Conservation (phyloP, 2,888 invertebrate species). For the Cerceris ruficornis region DNA sequence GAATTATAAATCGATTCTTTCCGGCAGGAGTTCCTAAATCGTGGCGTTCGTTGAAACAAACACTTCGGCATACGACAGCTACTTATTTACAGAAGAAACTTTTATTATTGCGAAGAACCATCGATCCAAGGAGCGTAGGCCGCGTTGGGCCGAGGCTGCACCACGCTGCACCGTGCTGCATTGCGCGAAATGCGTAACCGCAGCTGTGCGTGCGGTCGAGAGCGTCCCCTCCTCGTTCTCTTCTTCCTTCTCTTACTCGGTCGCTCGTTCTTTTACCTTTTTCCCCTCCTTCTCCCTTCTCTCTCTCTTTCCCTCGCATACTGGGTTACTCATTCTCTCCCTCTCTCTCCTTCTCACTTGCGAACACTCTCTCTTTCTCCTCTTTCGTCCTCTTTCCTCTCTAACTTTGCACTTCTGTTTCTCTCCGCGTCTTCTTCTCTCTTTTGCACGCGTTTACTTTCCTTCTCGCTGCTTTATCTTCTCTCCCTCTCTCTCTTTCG, state of each 20-base stretch:
- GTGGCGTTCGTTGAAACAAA: background rate
- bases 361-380: too few species aligned
- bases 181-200: slow-evolving; percentile 80
- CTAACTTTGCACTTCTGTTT: too few species aligned
- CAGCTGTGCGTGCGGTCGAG: slow-evolving; percentile 78
- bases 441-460: too few species aligned
- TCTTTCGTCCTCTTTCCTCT: too few species aligned
- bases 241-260: slow-evolving; percentile 25
- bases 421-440: too few species aligned
- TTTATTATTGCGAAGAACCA: slow-evolving; percentile 25
- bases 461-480: too few species aligned
- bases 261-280: slow-evolving; percentile 35
- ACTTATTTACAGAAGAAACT: slow-evolving; percentile 1
- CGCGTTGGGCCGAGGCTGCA: slow-evolving; percentile 12
- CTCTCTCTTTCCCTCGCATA: slow-evolving; percentile 6
- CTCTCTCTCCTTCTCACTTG: too few species aligned
- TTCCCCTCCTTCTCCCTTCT: slow-evolving; percentile 28
- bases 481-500: too few species aligned
- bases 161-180: slow-evolving; percentile 71
- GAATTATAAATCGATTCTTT: too few species aligned
- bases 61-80: background rate
- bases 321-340: too few species aligned
- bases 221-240: slow-evolving; percentile 17
- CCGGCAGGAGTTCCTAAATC: too few species aligned
- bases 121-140: slow-evolving; percentile 34